Percentiles rank a stretch among this genome's conserved stretches.
Evolutionary conservation across 2,888 invertebrate genomes (phyloP).

Genomic region (Platycheirus albimanus): DNA sequence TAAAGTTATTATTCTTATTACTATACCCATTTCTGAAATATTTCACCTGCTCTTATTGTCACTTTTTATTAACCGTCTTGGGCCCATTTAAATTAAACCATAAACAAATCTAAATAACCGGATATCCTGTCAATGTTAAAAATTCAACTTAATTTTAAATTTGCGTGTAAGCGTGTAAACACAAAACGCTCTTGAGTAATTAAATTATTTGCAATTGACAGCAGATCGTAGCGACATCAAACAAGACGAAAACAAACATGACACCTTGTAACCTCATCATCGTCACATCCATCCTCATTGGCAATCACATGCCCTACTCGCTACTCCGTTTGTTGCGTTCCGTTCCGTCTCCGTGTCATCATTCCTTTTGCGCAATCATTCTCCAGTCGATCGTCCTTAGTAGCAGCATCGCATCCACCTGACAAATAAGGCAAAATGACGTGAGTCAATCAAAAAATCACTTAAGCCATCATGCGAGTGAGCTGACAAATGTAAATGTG

Average conservation of each 20-base stretch:
- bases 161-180: conserved; percentile 27
- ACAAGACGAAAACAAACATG: conserved; percentile 63
- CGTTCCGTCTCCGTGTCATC: conserved; percentile 47
- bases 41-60: too few species aligned
- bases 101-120: conserved; percentile 1
- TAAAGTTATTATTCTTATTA: too few species aligned
- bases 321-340: too few species aligned
- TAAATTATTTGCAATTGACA: conserved; percentile 70
- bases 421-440: conserved; percentile 71
- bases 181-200: conserved; percentile 39
- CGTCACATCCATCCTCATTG: conserved; percentile 42
- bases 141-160: not conserved
- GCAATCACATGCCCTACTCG: conserved; percentile 14
- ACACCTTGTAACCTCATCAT: conserved; percentile 64
- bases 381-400: conserved; percentile 62
- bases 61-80: too few species aligned
- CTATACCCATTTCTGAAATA: too few species aligned
- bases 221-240: conserved; percentile 51
- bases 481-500: conserved; percentile 72
- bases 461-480: conserved; percentile 71
- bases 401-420: conserved; percentile 54
- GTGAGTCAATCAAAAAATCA: conserved; percentile 73
- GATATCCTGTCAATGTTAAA: conserved; percentile 50
- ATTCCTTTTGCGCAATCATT: conserved; percentile 58
- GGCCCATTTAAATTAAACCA: too few species aligned